These are phyloP conservation scores for Pyxicephalus adspersus DNA, from an alignment of 2,113 vertebrate species.

Conservation along the genomic window DNA sequence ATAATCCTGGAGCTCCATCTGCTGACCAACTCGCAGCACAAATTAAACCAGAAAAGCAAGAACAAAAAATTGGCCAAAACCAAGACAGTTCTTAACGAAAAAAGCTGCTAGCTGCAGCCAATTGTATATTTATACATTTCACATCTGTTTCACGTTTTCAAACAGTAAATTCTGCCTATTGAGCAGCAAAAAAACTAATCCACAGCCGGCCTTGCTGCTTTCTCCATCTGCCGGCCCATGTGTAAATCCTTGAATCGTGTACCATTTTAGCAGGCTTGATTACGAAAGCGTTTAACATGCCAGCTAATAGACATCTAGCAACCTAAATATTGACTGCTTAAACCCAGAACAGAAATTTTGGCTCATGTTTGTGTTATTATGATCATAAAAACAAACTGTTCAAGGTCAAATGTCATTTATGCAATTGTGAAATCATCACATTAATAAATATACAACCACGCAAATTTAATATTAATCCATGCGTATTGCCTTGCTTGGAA, in stretches of 20 bases:
- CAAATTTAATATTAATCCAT: too few relatives aligned
- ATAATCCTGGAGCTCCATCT: conserved; percentile 41
- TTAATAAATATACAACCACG: too few relatives aligned
- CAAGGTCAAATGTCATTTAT: too few relatives aligned
- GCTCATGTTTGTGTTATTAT: too few relatives aligned
- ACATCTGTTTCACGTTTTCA: conserved; percentile 24
- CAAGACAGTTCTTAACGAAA: neutral
- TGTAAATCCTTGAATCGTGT: conserved; percentile 9
- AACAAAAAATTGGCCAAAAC: neutral
- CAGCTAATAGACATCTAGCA: neutral
- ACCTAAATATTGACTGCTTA: too few relatives aligned
- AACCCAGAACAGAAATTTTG: too few relatives aligned
- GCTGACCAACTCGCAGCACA: neutral
- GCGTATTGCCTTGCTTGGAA: too few relatives aligned
- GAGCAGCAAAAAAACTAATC: neutral
- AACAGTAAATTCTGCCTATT: conserved; percentile 8
- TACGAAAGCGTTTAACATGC: neutral
- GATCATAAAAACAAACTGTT: too few relatives aligned
- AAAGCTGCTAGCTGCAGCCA: neutral
- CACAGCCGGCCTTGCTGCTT: neutral
- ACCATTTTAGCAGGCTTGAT: neutral
- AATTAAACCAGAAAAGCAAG: neutral
- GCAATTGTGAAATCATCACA: too few relatives aligned
- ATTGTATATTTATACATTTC: neutral
- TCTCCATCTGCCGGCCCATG: neutral